Evolutionary conservation across 2,888 invertebrate species (phyloP).

Genomic region (Rhamphomyia laevipes): DNA sequence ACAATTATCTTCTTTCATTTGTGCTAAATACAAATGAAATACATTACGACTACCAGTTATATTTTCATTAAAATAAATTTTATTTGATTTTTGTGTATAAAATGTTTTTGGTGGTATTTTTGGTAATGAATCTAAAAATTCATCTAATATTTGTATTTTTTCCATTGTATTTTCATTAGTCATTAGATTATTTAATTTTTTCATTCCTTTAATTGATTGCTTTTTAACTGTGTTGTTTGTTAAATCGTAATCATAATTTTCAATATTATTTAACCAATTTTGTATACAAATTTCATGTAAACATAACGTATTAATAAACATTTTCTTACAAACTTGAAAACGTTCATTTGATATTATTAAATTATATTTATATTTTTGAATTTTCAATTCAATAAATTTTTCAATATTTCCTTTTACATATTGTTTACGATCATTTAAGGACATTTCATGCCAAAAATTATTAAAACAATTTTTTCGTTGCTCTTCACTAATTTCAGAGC

Average conservation of each 20-base stretch:
- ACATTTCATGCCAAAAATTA: background rate
- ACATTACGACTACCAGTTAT: background rate
- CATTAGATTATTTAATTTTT: background rate
- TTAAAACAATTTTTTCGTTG: background rate
- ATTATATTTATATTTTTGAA: too few species aligned
- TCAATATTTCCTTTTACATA: background rate
- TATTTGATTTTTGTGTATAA: background rate
- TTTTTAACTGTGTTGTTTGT: background rate
- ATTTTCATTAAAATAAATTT: background rate
- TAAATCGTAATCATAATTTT: background rate
- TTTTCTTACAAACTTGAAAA: background rate
- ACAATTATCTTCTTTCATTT: background rate
- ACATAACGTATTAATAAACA: background rate
- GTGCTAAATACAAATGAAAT: background rate
- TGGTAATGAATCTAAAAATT: background rate
- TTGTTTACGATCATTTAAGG: background rate
- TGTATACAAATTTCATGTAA: background rate
- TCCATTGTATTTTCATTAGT: background rate
- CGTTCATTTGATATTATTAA: background rate
- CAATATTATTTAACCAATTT: background rate
- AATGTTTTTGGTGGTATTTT: constrained; percentile 1
- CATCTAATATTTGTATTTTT: background rate
- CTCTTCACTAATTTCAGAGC: background rate
- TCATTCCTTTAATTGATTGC: too few species aligned
- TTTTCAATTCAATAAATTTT: background rate